Conservation (phyloP, 2,797 vertebrate genomes). For the Leucoraja ocellata region DNA sequence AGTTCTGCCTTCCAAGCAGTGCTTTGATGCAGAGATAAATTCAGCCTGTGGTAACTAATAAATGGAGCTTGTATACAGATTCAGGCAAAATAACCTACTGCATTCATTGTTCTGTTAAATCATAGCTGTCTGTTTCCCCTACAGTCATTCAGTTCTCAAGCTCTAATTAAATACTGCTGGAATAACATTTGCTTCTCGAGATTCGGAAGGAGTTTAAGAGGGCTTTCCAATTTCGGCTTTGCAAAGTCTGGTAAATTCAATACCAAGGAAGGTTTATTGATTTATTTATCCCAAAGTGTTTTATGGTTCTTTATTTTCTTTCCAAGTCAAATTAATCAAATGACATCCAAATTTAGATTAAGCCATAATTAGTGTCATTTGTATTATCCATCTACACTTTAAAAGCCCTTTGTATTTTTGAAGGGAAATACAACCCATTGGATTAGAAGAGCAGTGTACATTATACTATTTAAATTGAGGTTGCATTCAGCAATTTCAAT, state of each 20-base stretch:
- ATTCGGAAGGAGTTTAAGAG: neutral
- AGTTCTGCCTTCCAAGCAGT: conserved; percentile 8
- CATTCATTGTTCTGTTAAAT: conserved; percentile 30
- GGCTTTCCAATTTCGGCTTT: neutral
- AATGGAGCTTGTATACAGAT: conserved; percentile 7
- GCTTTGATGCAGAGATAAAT: conserved; percentile 4
- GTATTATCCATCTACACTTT: neutral
- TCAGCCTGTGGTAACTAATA: conserved; percentile 23
- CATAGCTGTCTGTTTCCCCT: neutral
- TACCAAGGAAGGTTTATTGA: neutral
- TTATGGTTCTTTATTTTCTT: neutral
- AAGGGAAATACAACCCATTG: neutral
- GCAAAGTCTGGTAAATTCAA: neutral
- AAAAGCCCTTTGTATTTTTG: neutral
- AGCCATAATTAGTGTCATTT: neutral
- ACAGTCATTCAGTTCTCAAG: conserved; percentile 6
- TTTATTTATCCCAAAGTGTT: neutral
- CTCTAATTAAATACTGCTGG: conserved; percentile 27
- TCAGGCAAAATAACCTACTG: conserved; percentile 13
- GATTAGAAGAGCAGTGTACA: neutral
- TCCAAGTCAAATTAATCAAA: neutral
- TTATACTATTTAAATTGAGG: neutral
- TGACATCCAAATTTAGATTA: neutral
- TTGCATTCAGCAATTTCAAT: neutral
- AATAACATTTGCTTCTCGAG: neutral